These are phyloP conservation scores for Corythoichthys haematopterus DNA, from an alignment of 2,113 vertebrate species.

Conservation along the genomic window DNA sequence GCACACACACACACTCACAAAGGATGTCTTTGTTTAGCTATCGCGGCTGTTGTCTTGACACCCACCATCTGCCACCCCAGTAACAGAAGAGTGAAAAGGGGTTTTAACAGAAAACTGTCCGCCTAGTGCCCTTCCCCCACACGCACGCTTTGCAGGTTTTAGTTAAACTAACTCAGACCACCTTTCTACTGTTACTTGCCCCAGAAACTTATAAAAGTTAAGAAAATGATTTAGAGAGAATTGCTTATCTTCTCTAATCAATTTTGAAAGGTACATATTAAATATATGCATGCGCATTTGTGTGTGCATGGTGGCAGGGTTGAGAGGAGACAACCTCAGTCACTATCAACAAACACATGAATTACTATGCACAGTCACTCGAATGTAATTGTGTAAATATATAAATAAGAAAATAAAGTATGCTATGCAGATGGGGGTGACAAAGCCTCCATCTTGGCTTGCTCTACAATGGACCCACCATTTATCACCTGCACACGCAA, in stretches of 20 bases:
- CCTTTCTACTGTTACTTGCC: constrained; percentile 31
- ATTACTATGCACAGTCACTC: constrained; percentile 40
- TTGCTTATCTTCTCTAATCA: constrained; percentile 18
- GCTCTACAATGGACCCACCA: constrained; percentile 82
- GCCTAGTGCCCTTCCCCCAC: constrained; percentile 35
- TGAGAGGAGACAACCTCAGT: constrained; percentile 60
- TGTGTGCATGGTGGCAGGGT: too few species aligned
- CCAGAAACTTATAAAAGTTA: constrained; percentile 44
- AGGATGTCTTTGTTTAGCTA: constrained; percentile 68
- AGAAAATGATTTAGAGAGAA: constrained; percentile 22
- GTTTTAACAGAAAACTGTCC: constrained; percentile 46
- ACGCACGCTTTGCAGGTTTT: constrained; percentile 29
- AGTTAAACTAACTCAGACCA: constrained; percentile 25
- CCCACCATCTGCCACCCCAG: constrained; percentile 68
- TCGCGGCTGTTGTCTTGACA: constrained; percentile 66
- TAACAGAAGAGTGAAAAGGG: constrained; percentile 61
- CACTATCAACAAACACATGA: constrained; percentile 38
- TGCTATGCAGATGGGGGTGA: constrained; percentile 93
- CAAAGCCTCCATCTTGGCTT: constrained; percentile 83
- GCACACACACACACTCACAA: constrained; percentile 47
- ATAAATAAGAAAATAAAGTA: constrained; percentile 70
- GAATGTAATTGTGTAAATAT: constrained; percentile 69
- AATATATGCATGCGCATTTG: neutral
- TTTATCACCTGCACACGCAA: constrained; percentile 96
- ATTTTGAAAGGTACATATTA: neutral